Conservation (phyloP, 1,140 invertebrate genomes). For the Scaptodrosophila lebanonensis region DNA sequence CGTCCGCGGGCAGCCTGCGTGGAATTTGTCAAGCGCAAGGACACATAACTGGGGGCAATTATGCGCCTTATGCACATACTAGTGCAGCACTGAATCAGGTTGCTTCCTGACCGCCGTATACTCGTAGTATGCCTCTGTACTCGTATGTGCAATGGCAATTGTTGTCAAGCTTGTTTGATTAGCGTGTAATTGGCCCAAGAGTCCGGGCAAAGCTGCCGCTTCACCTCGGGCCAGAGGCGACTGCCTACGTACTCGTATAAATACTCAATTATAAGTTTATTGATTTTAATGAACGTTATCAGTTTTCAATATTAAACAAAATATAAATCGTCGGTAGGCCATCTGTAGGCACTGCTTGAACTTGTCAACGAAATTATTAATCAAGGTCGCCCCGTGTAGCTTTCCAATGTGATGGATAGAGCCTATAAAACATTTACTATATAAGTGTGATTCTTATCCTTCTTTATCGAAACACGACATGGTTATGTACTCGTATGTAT, state of each 20-base stretch:
- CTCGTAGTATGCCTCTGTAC: not conserved
- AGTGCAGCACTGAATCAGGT: not conserved
- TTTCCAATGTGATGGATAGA: too few species aligned
- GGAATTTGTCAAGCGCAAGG: conserved; percentile 73
- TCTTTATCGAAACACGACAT: too few species aligned
- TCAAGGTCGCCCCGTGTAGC: too few species aligned
- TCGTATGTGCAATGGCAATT: conserved; percentile 59
- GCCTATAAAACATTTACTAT: too few species aligned
- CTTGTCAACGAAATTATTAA: too few species aligned
- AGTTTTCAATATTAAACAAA: conserved; percentile 43
- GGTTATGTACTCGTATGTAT: too few species aligned
- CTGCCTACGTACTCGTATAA: conserved; percentile 12
- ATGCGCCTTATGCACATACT: conserved; percentile 35
- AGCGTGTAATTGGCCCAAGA: conserved; percentile 55
- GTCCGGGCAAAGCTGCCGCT: not conserved
- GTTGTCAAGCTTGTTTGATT: conserved; percentile 74
- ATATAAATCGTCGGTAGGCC: conserved; percentile 18
- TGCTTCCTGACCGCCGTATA: not conserved
- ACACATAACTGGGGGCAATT: conserved; percentile 66
- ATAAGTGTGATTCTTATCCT: too few species aligned
- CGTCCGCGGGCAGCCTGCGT: conserved; percentile 18
- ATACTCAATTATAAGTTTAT: conserved; percentile 67
- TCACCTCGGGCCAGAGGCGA: not conserved
- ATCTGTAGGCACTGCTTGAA: too few species aligned
- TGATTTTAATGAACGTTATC: conserved; percentile 71